Evolutionary conservation across 2,888 invertebrate species (phyloP), one percentile per base, ranked within the genome.

Genomic region (Halictus quadricinctus): DNA sequence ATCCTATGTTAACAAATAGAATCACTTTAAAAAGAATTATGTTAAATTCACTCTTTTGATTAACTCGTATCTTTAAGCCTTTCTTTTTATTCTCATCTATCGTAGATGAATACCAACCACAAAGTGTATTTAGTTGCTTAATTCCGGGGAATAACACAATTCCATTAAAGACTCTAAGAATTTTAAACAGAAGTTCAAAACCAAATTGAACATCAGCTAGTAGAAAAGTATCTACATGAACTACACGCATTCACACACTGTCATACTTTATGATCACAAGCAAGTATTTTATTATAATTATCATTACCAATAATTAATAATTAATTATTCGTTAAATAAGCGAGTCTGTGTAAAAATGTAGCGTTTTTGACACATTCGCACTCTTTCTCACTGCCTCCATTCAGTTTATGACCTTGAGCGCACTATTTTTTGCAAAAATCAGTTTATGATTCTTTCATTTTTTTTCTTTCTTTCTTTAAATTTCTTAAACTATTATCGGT

Each of bases 321-420:
- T 90, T 90, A 89, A 88, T 91, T 89, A 90, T 91, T 91, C 89
- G 89, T 93, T 92, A 92, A 92, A 93, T 93, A 93, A 93, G 93
- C 93, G 91, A 92, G 93, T 93, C 90, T 91, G 91, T 93, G 92
- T 93, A 93, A 93, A 93, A 94, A 93, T 92, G 92, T 90, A 88
- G 87, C 86, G 90, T 83, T 88, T 90, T 86, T 78, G 29, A 89
- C 87, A 87, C 88, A 86, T 82, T 87, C 88, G 81, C 91, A 87
- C 88, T 83, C 86, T 86, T 83, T 87, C 87, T 85, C 90, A 86
- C 87, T 88, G 83, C 85, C 79, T 87, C 74, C 79, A 83, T 80
- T 79, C 83, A 84, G 87, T 88, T 85, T 72, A 81, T 77, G 79
- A 90, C 58, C 73, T 88, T 90, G 85, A 88, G 89, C 88, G 84